A percentile compares a stretch with the other conserved stretches of the same genome.
phyloP scores from a whole-genome alignment of 2,113 vertebrate genomes.

The Rhea pennata region DNA sequence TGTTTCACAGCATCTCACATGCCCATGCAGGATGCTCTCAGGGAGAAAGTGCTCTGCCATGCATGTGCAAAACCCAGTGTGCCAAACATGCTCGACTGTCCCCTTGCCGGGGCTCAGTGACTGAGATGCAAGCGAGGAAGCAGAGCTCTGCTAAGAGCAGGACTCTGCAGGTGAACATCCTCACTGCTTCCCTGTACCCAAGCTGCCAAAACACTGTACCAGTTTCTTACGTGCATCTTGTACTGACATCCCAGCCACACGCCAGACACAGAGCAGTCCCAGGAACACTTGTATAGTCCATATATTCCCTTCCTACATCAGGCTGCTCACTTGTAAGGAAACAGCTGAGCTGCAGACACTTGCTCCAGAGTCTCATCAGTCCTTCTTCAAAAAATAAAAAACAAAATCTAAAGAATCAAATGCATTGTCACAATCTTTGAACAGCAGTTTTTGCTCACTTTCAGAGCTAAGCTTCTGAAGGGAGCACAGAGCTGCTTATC shows the following conservation, averaged over 20 bases:
- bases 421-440: neutral
- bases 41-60: neutral
- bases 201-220: rapidly evolving
- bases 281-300: too few species aligned
- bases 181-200: neutral
- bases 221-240: neutral
- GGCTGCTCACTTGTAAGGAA: rapidly evolving
- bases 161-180: neutral
- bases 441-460: neutral
- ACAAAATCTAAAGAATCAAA: neutral
- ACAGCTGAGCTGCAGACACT: neutral
- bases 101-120: neutral
- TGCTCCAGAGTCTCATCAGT: neutral
- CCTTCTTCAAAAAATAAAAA: neutral
- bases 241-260: neutral
- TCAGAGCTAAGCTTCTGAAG: neutral
- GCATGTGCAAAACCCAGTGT: rapidly evolving
- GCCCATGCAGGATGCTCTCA: rapidly evolving
- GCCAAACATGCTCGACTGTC: neutral
- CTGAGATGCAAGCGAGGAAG: neutral
- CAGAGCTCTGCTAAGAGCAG: neutral
- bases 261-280: neutral
- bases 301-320: rapidly evolving
- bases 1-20: rapidly evolving
- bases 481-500: neutral